Base-by-base conservation (phyloP, 2,888 invertebrate species). In the Pherbina coryleti region DNA sequence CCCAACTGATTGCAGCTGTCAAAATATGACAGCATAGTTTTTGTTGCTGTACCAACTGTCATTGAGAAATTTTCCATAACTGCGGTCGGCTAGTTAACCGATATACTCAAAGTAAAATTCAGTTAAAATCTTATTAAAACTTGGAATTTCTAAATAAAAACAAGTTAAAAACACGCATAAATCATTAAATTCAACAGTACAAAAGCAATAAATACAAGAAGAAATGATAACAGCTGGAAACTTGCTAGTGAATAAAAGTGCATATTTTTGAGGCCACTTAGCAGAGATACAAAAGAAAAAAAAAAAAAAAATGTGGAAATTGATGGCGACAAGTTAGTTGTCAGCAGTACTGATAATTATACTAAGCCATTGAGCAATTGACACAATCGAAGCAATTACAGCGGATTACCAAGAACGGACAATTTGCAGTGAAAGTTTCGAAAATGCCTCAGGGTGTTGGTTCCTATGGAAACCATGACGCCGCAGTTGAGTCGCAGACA, bases 21-120 rank as follows among this genome's bases (percentile, higher is more conserved):
- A 62, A 60, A 62, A 37, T n/a, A 22, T 73, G 73, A 73, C 73
- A 73, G 49, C 73, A 28, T 60, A 22, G 62, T 31, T 73, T 60
- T 73, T 73, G 49, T 62, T 49, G n/a, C 28, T 19, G 34, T 37
- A 67, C 5, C 28, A 64, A 53, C 17, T 44, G 64, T 74, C 73
- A 74, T 0, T 31, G 74, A 44, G n/a, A 64, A 74, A 64, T 74
- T 74, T 64, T 64, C 51, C 22, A 37, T 28, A n/a, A 51, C 34
- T 64, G 49, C 34, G 64, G 51, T 74, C 31, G 64, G 51, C 19
- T n/a, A 31, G n/a, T 14, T 19, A n/a, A 22, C 31, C 51, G 74
- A 19, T 53, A 74, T 64, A 31, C 19, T 19, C 17, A 25, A 66
- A 44, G 49, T 8, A 53, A 64, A 74, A 74, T 34, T 14, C 17